Percentiles rank a stretch among this genome's conserved stretches.
These are phyloP conservation scores for Ormia ochracea DNA, from an alignment of 2,888 invertebrate species.

Conservation along the genomic window DNA sequence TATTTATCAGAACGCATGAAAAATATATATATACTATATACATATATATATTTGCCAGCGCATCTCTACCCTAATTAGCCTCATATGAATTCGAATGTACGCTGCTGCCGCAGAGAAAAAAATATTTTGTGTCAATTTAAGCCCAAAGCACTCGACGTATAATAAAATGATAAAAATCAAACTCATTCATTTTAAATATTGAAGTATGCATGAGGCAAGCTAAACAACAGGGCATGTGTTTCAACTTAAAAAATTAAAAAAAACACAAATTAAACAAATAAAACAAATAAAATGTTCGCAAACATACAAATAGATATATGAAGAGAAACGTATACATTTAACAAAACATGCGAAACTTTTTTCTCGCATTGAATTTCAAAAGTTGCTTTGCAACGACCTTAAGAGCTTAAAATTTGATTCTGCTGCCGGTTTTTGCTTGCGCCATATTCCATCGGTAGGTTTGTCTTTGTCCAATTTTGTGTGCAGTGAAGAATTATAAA, in stretches of 20 bases:
- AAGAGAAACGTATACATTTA: too few species aligned
- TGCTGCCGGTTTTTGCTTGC: too few species aligned
- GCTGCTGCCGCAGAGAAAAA: neutral
- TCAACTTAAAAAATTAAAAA: neutral
- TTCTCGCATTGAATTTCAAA: too few species aligned
- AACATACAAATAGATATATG: neutral
- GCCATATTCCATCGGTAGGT: too few species aligned
- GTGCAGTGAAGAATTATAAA: too few species aligned
- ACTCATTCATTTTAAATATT: neutral
- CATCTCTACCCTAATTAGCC: slow-evolving; percentile 18
- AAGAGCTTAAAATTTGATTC: too few species aligned
- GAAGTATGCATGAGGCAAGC: neutral
- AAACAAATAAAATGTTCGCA: neutral
- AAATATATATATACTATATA: neutral
- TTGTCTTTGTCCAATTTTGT: too few species aligned
- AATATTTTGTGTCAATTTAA: slow-evolving; percentile 16
- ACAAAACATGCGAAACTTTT: too few species aligned
- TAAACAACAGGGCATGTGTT: neutral
- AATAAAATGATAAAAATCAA: slow-evolving; percentile 18
- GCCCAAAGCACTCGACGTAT: neutral
- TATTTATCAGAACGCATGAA: neutral
- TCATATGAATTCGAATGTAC: neutral
- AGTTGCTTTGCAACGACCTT: too few species aligned
- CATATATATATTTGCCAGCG: neutral
- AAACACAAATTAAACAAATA: too few species aligned